A percentile compares a stretch with the other conserved stretches of the same genome.
Evolutionary conservation across 2,113 vertebrate species (phyloP).

Genomic region (Phyllostomus discolor): DNA sequence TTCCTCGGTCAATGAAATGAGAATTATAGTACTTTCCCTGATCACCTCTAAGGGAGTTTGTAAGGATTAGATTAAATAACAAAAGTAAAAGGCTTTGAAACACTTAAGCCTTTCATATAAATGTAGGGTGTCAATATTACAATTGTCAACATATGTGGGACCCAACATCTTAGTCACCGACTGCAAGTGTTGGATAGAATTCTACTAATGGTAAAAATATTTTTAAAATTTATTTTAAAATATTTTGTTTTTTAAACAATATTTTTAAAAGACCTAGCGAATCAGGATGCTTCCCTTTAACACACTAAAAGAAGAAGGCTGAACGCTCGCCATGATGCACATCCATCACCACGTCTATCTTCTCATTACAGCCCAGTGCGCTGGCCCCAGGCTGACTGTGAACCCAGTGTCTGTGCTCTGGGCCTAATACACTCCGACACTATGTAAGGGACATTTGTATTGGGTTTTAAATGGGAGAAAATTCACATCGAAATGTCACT

Average conservation of each 20-base stretch:
- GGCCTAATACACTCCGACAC: neutral
- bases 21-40: neutral
- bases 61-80: neutral
- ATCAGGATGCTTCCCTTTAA: conserved; percentile 18
- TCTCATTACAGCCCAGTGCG: neutral
- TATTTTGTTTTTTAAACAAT: neutral
- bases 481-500: conserved; percentile 24
- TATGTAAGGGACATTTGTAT: conserved; percentile 20
- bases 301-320: neutral
- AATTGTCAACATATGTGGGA: neutral
- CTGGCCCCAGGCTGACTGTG: neutral
- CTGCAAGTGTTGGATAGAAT: neutral
- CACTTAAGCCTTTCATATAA: neutral
- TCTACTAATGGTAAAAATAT: neutral
- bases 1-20: neutral
- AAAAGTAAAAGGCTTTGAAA: conserved; percentile 22
- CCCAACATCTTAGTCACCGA: neutral
- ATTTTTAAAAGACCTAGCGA: neutral
- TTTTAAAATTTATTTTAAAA: neutral
- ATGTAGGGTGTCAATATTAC: neutral
- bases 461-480: conserved; percentile 30
- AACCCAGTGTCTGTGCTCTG: neutral
- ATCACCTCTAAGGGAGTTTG: neutral
- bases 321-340: neutral
- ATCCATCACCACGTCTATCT: neutral